phyloP scores from a whole-genome alignment of 2,797 vertebrate genomes.

The Enteromius afrohamiltoni region DNA sequence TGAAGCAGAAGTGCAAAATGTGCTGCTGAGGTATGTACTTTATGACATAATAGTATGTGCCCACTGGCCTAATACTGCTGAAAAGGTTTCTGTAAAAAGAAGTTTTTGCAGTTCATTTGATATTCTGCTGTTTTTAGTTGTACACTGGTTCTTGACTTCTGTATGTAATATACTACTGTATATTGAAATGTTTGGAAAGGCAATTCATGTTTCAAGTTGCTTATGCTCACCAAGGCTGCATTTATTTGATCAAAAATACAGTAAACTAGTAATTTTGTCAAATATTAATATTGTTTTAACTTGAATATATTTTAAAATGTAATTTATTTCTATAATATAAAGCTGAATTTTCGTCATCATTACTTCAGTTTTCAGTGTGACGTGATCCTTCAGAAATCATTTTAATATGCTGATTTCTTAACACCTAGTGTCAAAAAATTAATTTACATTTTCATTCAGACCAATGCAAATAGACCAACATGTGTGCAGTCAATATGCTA shows the following conservation, averaged over 20 bases:
- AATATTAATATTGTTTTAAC: background rate
- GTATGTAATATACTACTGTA: no score
- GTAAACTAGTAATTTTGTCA: background rate
- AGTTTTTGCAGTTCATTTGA: background rate
- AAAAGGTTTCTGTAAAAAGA: background rate
- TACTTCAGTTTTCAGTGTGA: background rate
- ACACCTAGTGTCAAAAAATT: no score
- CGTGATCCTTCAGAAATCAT: background rate
- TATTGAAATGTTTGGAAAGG: background rate
- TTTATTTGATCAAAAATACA: background rate
- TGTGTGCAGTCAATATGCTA: no score
- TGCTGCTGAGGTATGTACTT: background rate
- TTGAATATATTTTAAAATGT: background rate
- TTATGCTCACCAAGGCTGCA: background rate
- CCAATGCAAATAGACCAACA: no score
- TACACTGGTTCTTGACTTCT: background rate
- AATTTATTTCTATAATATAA: background rate
- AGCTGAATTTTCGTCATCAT: background rate
- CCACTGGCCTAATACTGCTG: background rate
- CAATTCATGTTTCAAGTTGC: background rate
- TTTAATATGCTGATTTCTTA: background rate
- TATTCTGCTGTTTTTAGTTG: background rate
- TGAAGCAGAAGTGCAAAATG: slow-evolving; percentile 14
- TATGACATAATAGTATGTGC: background rate
- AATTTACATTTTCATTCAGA: no score